Evolutionary conservation across 2,797 vertebrate species (phyloP).

Genomic region (Capromys pilorides): DNA sequence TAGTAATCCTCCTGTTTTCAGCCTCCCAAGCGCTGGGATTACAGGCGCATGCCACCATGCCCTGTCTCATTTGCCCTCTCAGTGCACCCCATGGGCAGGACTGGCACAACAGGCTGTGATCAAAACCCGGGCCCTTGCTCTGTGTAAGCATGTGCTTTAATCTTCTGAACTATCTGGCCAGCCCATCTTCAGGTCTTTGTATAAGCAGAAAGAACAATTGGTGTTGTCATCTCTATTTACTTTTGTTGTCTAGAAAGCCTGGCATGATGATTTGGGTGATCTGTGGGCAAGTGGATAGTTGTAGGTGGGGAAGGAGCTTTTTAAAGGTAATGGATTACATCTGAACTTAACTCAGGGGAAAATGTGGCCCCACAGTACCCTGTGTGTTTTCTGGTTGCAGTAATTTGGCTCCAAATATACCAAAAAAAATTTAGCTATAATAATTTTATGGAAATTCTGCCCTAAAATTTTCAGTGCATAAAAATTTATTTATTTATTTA

Average conservation of each 20-base stretch:
- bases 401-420: constrained; percentile 22
- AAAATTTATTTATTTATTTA: background rate
- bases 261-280: constrained; percentile 12
- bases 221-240: constrained; percentile 15
- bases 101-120: too few relatives aligned
- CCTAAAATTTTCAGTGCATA: constrained; percentile 22
- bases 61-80: too few relatives aligned
- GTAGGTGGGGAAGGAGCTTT: constrained; percentile 16
- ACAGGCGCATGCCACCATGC: too few relatives aligned
- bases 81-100: too few relatives aligned
- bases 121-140: too few relatives aligned
- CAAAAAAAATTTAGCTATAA: background rate
- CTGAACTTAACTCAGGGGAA: constrained; percentile 30
- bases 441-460: constrained; percentile 16
- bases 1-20: too few relatives aligned
- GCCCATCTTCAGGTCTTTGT: background rate
- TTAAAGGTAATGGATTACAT: constrained; percentile 24
- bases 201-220: constrained; percentile 43
- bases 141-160: too few relatives aligned
- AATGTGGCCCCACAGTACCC: background rate
- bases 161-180: too few relatives aligned
- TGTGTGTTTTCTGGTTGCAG: constrained; percentile 42
- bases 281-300: constrained; percentile 14
- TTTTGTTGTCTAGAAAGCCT: constrained; percentile 50
- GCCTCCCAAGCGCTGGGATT: too few relatives aligned